These are phyloP conservation scores for Dorcus hopei DNA, from an alignment of 2,888 invertebrate species.

Conservation along the genomic window DNA sequence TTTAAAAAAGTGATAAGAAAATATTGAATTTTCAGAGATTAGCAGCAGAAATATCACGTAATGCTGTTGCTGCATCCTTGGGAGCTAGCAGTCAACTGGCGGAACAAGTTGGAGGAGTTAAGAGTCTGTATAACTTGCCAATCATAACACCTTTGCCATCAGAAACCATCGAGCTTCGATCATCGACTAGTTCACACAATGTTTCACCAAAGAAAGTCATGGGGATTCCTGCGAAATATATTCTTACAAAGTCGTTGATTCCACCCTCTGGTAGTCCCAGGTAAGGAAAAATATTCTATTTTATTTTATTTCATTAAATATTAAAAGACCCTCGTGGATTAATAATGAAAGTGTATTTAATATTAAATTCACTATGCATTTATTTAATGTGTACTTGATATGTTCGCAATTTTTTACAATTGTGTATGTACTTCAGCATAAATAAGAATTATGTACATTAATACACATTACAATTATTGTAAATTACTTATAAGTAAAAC, in stretches of 20 bases:
- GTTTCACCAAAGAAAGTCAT: constrained; percentile 15
- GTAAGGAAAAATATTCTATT: background rate
- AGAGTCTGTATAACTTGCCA: constrained; percentile 36
- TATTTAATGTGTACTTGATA: too few relatives aligned
- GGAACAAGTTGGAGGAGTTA: constrained; percentile 32
- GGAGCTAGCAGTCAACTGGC: constrained; percentile 29
- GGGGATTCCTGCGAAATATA: constrained; percentile 14
- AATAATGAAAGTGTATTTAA: too few relatives aligned
- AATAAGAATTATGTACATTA: too few relatives aligned
- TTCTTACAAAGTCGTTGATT: constrained; percentile 13
- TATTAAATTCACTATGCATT: too few relatives aligned
- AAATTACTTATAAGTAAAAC: too few relatives aligned
- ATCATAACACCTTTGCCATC: constrained; percentile 20
- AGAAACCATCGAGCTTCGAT: constrained; percentile 19
- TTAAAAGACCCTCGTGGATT: too few relatives aligned
- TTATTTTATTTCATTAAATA: too few relatives aligned
- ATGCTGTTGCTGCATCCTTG: constrained; percentile 58
- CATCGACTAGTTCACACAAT: constrained; percentile 15
- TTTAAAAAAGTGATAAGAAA: background rate
- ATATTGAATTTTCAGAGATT: constrained; percentile 53
- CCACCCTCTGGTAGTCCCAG: constrained; percentile 8
- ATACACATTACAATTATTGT: too few relatives aligned
- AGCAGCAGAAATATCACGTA: constrained; percentile 66
- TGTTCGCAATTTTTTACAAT: too few relatives aligned
- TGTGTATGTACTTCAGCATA: too few relatives aligned